A percentile compares a stretch with the other conserved stretches of the same genome.
Conservation (phyloP, 2,888 invertebrate species). For the Melanotus villosus region DNA sequence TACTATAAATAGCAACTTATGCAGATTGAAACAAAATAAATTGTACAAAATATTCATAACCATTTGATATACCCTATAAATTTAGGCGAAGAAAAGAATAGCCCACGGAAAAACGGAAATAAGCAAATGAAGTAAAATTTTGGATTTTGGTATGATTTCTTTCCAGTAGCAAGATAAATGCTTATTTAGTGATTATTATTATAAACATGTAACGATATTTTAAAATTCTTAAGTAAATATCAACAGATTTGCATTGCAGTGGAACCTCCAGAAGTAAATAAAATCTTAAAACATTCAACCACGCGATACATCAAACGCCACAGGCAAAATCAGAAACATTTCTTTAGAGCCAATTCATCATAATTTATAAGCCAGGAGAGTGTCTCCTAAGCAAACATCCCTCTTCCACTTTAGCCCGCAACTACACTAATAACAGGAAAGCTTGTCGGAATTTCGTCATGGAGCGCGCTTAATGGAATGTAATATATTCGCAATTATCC, state of each 20-base stretch:
- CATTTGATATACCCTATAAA: too few species aligned
- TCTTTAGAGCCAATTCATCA: conserved; percentile 30
- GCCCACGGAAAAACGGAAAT: too few species aligned
- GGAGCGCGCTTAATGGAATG: conserved; percentile 57
- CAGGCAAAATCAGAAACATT: conserved; percentile 18
- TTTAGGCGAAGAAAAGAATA: too few species aligned
- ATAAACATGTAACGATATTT: too few species aligned
- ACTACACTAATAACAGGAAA: conserved; percentile 51
- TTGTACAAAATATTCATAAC: too few species aligned
- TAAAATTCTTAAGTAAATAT: conserved; percentile 24
- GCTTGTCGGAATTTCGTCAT: conserved; percentile 56
- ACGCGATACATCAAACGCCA: conserved; percentile 21
- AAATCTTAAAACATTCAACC: conserved; percentile 21
- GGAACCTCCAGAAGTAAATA: conserved; percentile 14
- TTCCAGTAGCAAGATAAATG: too few species aligned
- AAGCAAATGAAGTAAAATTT: too few species aligned
- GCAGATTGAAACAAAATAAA: too few species aligned
- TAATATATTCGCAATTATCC: conserved; percentile 60
- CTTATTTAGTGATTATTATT: too few species aligned
- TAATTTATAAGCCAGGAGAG: conserved; percentile 33
- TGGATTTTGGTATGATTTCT: too few species aligned
- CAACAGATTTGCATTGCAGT: conserved; percentile 8
- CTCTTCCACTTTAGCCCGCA: conserved; percentile 23
- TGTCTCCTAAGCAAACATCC: conserved; percentile 29
- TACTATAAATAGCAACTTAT: too few species aligned